Base-by-base conservation (phyloP, 2,888 invertebrate genomes). In the Epirrita christyi region DNA sequence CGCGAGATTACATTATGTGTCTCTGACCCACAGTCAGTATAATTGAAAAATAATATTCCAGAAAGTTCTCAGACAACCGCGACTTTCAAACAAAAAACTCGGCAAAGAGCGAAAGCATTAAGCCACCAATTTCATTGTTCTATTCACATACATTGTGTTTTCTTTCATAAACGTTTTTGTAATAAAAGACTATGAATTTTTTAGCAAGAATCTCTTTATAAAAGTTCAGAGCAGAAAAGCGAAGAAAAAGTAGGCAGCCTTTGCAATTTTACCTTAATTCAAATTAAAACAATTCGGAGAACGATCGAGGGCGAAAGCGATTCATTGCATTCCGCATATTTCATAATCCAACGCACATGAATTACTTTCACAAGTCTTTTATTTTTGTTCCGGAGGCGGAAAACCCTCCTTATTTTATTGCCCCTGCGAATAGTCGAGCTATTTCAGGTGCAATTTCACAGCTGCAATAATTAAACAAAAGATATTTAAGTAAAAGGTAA, bases 311-410 rank as follows among this genome's bases (percentile, higher is more conserved):
- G 36, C n/a, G 11, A n/a, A 11, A n/a, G 11, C 36, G 28, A 45
- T 45, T 36, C n/a, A 45, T 45, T 36, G 45, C 45, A 45, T 15
- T 45, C 45, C 34, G 36, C 10, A 32, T 32, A n/a, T 21, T 34
- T 45, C 45, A 45, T 34, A 15, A 15, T 34, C n/a, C 15, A 34
- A 36, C 45, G 34, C 45, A 21, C 34, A 45, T 36, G 8, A 45
- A 34, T 45, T 15, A 44, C 14, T 11, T 3, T n/a, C n/a, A n/a
- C 8, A 43, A 21, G 21, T 2, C 10, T 32, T 45, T 45, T 45
- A 34, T 45, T 36, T 11, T n/a, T 36, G n/a, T 36, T 36, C n/a
- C n/a, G 36, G 36, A 5, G 11, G 11, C 6, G 36, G 36, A 36
- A 32, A 11, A 36, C 4, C n/a, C n/a, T n/a, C n/a, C n/a, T n/a